A percentile compares a stretch with the other conserved stretches of the same genome.
These are phyloP conservation scores for Colostygia pectinataria DNA, from an alignment of 2,888 invertebrate species.

Conservation along the genomic window DNA sequence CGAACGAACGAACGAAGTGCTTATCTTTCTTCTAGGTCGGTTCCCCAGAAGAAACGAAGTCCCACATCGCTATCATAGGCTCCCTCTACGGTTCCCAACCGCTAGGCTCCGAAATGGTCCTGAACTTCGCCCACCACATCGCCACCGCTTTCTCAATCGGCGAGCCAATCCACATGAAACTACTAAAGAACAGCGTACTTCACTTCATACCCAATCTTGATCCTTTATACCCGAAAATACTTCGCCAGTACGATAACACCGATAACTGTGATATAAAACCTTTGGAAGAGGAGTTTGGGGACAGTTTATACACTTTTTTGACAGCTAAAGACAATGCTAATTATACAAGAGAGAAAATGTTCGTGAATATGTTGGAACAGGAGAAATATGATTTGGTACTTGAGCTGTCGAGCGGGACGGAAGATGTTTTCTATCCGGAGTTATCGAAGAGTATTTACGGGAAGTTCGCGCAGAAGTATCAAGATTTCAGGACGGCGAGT, in stretches of 20 bases:
- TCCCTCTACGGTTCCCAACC: slow-evolving; percentile 92
- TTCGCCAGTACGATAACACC: slow-evolving; percentile 53
- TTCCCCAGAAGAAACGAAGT: slow-evolving; percentile 90
- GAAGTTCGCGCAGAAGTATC: slow-evolving; percentile 73
- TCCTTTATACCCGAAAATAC: slow-evolving; percentile 54
- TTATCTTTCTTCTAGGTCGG: slow-evolving; percentile 86
- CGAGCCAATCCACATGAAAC: slow-evolving; percentile 84
- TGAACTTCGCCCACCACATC: slow-evolving; percentile 92
- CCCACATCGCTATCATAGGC: slow-evolving; percentile 92
- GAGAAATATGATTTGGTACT: slow-evolving; percentile 88
- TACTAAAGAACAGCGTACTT: slow-evolving; percentile 88
- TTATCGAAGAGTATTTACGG: slow-evolving; percentile 68
- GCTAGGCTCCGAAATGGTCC: slow-evolving; percentile 90
- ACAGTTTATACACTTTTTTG: slow-evolving; percentile 80
- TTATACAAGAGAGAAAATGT: slow-evolving; percentile 81
- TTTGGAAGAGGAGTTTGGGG: slow-evolving; percentile 85
- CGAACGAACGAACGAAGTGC: too few species aligned
- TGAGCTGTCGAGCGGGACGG: slow-evolving; percentile 88
- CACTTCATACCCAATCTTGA: slow-evolving; percentile 89
- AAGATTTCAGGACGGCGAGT: slow-evolving; percentile 62
- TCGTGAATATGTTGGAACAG: slow-evolving; percentile 85
- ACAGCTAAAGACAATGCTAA: slow-evolving; percentile 71
- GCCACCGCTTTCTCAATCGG: slow-evolving; percentile 87
- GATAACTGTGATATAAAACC: slow-evolving; percentile 61
- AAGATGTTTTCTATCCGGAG: slow-evolving; percentile 82